Conservation (phyloP, 1,140 invertebrate genomes). For the Glomeris maerens region DNA sequence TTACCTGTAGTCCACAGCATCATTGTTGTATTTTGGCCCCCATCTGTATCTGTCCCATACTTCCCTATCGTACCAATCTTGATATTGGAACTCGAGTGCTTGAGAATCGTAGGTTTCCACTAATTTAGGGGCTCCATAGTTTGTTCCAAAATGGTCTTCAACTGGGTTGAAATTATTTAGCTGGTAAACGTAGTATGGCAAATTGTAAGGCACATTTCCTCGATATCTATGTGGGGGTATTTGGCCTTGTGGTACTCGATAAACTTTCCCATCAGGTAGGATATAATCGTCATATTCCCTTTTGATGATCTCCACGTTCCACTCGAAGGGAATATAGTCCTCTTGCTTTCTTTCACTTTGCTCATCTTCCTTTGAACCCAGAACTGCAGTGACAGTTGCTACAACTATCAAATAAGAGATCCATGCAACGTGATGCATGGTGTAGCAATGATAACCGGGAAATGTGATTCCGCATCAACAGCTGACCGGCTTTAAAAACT, state of each 20-base stretch:
- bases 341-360: too few relatives aligned
- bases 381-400: too few relatives aligned
- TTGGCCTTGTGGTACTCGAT: neutral
- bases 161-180: neutral
- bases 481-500: too few relatives aligned
- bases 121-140: neutral
- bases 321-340: slow-evolving; percentile 1
- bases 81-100: neutral
- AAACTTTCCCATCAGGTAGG: neutral
- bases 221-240: neutral
- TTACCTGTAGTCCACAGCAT: too few relatives aligned
- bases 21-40: too few relatives aligned
- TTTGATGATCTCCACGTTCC: slow-evolving; percentile 2
- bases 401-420: too few relatives aligned
- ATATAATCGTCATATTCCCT: slow-evolving; percentile 4
- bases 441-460: too few relatives aligned
- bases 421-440: too few relatives aligned
- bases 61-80: neutral
- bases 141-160: neutral
- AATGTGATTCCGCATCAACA: too few relatives aligned
- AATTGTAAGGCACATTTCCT: neutral
- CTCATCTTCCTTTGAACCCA: too few relatives aligned
- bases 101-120: slow-evolving; percentile 1
- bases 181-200: neutral
- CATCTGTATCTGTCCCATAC: neutral